phyloP scores from a whole-genome alignment of 2,888 invertebrate species.

The Nebria brevicollis region DNA sequence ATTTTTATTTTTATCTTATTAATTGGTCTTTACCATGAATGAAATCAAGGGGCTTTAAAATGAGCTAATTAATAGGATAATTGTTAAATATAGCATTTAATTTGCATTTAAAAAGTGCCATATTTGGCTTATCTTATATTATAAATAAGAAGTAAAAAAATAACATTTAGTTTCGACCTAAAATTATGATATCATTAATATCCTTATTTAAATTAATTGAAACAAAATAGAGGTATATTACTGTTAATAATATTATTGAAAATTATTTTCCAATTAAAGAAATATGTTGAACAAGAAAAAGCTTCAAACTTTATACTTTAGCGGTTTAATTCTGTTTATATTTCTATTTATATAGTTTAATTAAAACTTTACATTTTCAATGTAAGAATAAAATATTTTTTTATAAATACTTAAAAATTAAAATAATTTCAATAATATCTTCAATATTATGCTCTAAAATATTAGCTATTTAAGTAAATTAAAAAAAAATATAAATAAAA shows the following conservation, averaged over 20 bases:
- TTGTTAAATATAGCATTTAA: slow-evolving; percentile 65
- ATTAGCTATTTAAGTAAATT: slow-evolving; percentile 61
- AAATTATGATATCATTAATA: slow-evolving; percentile 56
- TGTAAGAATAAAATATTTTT: slow-evolving; percentile 68
- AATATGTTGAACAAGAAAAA: slow-evolving; percentile 66
- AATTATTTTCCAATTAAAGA: slow-evolving; percentile 68
- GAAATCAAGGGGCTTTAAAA: slow-evolving; percentile 70
- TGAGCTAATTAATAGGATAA: slow-evolving; percentile 61
- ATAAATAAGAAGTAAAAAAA: slow-evolving; percentile 62
- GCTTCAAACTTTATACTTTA: slow-evolving; percentile 73
- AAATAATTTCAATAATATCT: slow-evolving; percentile 61
- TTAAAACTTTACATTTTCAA: slow-evolving; percentile 74
- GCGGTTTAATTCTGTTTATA: slow-evolving; percentile 63
- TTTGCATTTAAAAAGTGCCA: slow-evolving; percentile 64
- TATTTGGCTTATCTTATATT: slow-evolving; percentile 57
- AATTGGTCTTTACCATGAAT: slow-evolving; percentile 64
- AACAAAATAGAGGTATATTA: slow-evolving; percentile 70
- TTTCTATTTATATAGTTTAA: slow-evolving; percentile 74
- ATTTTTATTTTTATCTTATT: slow-evolving; percentile 65
- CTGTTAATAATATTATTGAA: slow-evolving; percentile 74
- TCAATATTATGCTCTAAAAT: slow-evolving; percentile 63
- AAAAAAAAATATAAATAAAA: slow-evolving; percentile 52
- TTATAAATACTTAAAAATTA: slow-evolving; percentile 56
- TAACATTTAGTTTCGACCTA: slow-evolving; percentile 68
- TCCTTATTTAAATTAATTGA: slow-evolving; percentile 65